Conservation (phyloP, 92 coral and sea anemone genomes). For the Umimayanthus chanpuru region DNA sequence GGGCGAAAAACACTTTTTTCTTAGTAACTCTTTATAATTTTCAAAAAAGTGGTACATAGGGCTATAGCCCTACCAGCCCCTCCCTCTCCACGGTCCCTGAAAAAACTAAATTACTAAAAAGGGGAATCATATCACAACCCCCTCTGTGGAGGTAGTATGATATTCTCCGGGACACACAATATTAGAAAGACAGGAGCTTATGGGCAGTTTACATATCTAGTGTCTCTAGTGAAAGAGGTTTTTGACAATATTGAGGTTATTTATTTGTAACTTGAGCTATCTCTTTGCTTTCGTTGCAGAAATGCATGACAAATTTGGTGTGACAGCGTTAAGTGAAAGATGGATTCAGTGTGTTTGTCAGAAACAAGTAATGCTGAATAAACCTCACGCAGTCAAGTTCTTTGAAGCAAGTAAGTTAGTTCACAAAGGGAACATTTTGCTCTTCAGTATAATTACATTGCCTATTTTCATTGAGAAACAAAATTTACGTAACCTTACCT, state of each 20-base stretch:
- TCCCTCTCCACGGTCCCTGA: too few species aligned
- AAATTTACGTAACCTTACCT: constrained; percentile 19
- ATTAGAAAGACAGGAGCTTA: constrained; percentile 8
- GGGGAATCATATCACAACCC: not conserved
- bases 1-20: too few species aligned
- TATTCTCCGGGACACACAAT: constrained; percentile 11
- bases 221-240: not conserved
- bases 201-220: constrained; percentile 5
- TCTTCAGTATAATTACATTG: constrained; percentile 37
- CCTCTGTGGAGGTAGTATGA: constrained; percentile 15
- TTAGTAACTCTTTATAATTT: too few species aligned
- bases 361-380: constrained; percentile 63
- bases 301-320: constrained; percentile 70
- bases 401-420: constrained; percentile 68
- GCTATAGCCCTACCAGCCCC: too few species aligned
- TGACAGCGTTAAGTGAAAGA: constrained; percentile 61
- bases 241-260: constrained; percentile 14
- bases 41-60: too few species aligned
- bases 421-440: constrained; percentile 48
- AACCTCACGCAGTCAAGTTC: constrained; percentile 65
- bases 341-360: constrained; percentile 69
- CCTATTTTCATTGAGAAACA: constrained; percentile 29
- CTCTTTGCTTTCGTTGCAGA: constrained; percentile 53
- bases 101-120: not conserved
- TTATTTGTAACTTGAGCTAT: constrained; percentile 14